Evolutionary conservation across 2,888 invertebrate species (phyloP).

Genomic region (Cremastinae sp.): DNA sequence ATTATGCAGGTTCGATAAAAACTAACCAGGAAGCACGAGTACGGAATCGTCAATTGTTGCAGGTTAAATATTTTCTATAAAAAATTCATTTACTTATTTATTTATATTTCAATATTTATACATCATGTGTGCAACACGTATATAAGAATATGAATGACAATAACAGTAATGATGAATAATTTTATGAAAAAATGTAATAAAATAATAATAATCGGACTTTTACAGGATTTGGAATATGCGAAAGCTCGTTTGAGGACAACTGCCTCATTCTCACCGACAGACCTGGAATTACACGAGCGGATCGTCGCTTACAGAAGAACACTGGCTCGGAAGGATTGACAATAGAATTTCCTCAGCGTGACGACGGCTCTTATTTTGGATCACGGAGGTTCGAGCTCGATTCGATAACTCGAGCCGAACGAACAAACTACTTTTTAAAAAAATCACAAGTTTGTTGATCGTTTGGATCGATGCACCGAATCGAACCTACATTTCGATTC

Average conservation of each 20-base stretch:
- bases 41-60: conserved; percentile 73
- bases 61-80: conserved; percentile 65
- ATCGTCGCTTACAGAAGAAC: conserved; percentile 68
- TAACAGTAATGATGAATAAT: no score
- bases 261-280: conserved; percentile 74
- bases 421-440: conserved; percentile 77
- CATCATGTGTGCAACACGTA: no score
- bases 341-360: no score
- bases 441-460: conserved; percentile 78
- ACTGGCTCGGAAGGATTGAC: conserved; percentile 50
- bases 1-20: conserved; percentile 34
- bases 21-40: conserved; percentile 66
- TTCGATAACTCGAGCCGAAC: conserved; percentile 80
- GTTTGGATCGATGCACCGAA: conserved; percentile 78
- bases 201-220: no score
- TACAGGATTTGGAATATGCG: conserved; percentile 73
- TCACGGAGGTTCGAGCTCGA: conserved; percentile 59
- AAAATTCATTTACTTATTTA: not conserved
- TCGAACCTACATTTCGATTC: conserved; percentile 27
- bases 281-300: conserved; percentile 73
- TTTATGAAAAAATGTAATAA: no score
- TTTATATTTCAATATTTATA: no score
- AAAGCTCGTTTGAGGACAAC: conserved; percentile 75
- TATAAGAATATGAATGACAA: no score
- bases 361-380: no score